These are phyloP conservation scores for Sinocyclocheilus anophthalmus DNA, from an alignment of 2,113 vertebrate species.

Conservation along the genomic window DNA sequence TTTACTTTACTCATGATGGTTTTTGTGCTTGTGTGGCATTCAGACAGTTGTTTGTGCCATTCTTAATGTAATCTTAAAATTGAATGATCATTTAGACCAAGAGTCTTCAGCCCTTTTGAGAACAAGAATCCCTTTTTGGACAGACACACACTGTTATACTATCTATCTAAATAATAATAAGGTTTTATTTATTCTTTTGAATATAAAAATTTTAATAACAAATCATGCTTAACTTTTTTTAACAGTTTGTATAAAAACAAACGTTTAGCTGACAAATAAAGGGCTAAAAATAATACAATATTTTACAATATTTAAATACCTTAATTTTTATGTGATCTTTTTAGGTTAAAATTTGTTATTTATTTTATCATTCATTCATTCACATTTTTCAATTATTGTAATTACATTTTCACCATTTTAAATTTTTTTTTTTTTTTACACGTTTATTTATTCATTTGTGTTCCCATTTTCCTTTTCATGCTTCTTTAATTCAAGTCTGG, in stretches of 20 bases:
- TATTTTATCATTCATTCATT: no score
- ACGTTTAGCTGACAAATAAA: not conserved
- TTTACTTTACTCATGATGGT: not conserved
- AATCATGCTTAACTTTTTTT: not conserved
- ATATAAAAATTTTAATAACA: not conserved
- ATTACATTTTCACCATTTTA: not conserved
- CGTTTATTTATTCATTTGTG: not conserved
- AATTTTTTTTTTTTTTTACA: not conserved
- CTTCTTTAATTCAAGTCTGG: not conserved
- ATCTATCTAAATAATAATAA: not conserved
- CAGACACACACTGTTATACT: not conserved
- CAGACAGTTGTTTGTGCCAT: not conserved
- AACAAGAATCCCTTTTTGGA: not conserved
- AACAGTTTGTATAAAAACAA: not conserved
- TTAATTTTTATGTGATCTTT: not conserved
- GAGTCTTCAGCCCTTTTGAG: not conserved
- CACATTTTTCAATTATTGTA: no score
- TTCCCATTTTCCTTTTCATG: not conserved
- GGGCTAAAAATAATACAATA: not conserved
- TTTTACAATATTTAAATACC: not conserved
- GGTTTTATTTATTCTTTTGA: not conserved
- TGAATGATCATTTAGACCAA: not conserved
- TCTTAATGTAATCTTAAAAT: slow-evolving; percentile 9
- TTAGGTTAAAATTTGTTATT: not conserved
- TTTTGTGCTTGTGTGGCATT: not conserved